Evolutionary conservation across 2,113 vertebrate species (phyloP), one percentile per base, ranked within the genome.

Genomic region (Pelusios castaneus): DNA sequence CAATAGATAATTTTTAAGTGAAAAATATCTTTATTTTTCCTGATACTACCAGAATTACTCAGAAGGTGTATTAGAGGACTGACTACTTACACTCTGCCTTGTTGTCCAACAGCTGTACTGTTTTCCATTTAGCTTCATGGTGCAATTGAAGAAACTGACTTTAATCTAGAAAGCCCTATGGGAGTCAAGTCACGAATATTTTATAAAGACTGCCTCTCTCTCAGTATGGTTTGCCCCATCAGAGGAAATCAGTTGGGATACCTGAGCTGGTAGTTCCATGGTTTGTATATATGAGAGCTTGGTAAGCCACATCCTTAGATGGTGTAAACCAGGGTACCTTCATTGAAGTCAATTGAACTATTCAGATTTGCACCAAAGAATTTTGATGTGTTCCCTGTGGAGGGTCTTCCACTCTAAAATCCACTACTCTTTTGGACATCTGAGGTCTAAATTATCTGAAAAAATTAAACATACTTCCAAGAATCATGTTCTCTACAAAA

Each of bases 401-500:
- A 70, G 12, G 25, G 25, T 31, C 45, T 38, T 60, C n/a, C 52
- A 17, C 3, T 84, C 27, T 78, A 51, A 22, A 49, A 84, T 82
- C 41, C 49, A 34, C 45, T 52, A 41, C 34, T 78, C 10, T 47
- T 24, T 84, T 79, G 16, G 14, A 87, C 43, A 0, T 60, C 1
- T 25, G 0, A 11, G 21, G 11, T 25, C 1, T 51, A 78, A 88
- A 81, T 3, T n/a, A 41, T 6, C n/a, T 38, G 10, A 38, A 41
- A 47, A 60, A 87, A 6, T 34, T 67, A 24, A 47, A 54, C 38
- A 9, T 38, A 21, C 2, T 58, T 82, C 43, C 17, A 6, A 76
- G 12, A 29, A 58, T 58, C 54, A 56, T 38, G 31, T 34, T 2
- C 1, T 82, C 2, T 1, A 76, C 3, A 80, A 6, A 47, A 27